Base-by-base conservation (phyloP, 2,797 vertebrate genomes). In the Falco berigora region DNA sequence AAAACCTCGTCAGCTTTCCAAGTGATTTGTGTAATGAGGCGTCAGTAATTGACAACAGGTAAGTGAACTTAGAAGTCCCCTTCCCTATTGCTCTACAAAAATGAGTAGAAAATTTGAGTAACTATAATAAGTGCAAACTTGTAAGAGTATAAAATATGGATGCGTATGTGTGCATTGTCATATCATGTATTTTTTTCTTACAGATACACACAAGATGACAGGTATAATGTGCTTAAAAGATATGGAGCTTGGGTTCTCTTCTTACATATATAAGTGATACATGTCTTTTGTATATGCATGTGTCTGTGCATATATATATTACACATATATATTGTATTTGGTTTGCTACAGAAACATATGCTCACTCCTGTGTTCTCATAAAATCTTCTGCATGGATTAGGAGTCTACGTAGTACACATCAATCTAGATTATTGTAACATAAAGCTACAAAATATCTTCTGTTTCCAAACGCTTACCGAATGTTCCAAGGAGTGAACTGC, bases 1-100 rank as follows among this genome's bases (percentile, higher is more conserved):
- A 98, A 99, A 99, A 99, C 98, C 99, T 99, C 98, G 99, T 99
- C 99, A 99, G 99, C 98, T 97, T 98, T 99, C 98, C 81, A 97
- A 99, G 98, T 98, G 98, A 99, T 99, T 98, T 99, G 99, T 99
- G 98, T 99, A 99, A 99, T 99, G 99, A 99, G 98, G 98, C 98
- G 62, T 99, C 98, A 98, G 99, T 99, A 97, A 99, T 98, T 98
- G 99, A 98, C 98, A 98, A 98, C 97, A 98, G 97, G 97, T 98
- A 98, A 98, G 98, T 97, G 98, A 98, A 98, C 98, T 98, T 97
- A 98, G 98, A 98, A 98, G 97, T 98, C 98, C 98, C 34, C 77
- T 88, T 78, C 86, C 63, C 77, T 85, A 84, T 36, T 28, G 56
- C 44, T 95, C 85, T 76, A 36, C 58, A 78, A 81, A 96, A 97